A percentile compares a stretch with the other conserved stretches of the same genome.
These are phyloP conservation scores for Labia minor DNA, from an alignment of 2,888 invertebrate species.

Conservation along the genomic window DNA sequence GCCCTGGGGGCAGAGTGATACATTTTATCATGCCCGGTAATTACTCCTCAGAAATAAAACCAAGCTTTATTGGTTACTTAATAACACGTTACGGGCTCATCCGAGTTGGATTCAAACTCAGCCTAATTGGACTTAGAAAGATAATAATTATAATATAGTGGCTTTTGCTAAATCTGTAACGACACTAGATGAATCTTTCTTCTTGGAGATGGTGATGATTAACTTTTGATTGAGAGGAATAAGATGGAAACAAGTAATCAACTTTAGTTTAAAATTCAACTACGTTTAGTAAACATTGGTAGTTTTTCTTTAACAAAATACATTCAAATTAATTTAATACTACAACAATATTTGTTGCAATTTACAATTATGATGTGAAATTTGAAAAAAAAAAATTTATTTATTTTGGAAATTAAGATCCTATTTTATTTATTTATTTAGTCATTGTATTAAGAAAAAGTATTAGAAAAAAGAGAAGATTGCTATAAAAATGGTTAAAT, in stretches of 20 bases:
- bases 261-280: neutral
- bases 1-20: conserved; percentile 1
- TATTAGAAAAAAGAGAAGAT: neutral
- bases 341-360: no score
- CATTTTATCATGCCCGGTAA: neutral
- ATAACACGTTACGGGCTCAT: conserved; percentile 8
- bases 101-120: conserved; percentile 1
- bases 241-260: neutral
- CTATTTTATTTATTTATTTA: neutral
- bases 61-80: conserved; percentile 7
- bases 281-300: no score
- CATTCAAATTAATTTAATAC: no score
- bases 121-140: conserved; percentile 6
- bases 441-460: neutral
- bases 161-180: conserved; percentile 13
- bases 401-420: neutral
- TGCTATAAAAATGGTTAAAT: no score
- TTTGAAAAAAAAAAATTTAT: neutral
- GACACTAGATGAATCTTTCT: neutral
- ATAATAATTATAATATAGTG: conserved; percentile 13
- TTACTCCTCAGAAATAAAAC: conserved; percentile 13
- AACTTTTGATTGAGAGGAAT: neutral
- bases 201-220: neutral
- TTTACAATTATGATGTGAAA: no score
- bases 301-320: no score